phyloP scores from a whole-genome alignment of 2,888 invertebrate species.

The Acronicta leporina region DNA sequence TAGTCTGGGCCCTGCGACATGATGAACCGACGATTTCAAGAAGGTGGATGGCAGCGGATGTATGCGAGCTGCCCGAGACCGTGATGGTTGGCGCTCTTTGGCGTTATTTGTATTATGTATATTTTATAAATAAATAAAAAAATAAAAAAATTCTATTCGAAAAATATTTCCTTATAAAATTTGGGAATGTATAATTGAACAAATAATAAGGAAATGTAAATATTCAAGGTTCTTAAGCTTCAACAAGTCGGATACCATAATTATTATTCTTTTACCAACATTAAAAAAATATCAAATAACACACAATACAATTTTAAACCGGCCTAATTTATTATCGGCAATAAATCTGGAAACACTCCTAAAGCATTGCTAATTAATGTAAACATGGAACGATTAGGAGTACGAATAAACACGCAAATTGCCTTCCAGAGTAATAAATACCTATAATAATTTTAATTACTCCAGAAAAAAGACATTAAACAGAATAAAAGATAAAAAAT shows the following conservation, averaged over 20 bases:
- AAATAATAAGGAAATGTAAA: too few relatives aligned
- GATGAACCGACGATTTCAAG: too few relatives aligned
- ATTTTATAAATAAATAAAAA: too few relatives aligned
- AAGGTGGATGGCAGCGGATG: too few relatives aligned
- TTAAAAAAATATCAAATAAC: slow-evolving; percentile 46
- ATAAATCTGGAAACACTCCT: slow-evolving; percentile 84
- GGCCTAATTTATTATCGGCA: slow-evolving; percentile 81
- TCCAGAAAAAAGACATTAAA: slow-evolving; percentile 83
- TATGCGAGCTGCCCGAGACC: too few relatives aligned
- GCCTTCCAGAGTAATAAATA: slow-evolving; percentile 84
- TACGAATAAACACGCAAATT: slow-evolving; percentile 84
- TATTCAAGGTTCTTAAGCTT: too few relatives aligned
- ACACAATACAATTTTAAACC: slow-evolving; percentile 63
- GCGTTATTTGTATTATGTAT: too few relatives aligned
- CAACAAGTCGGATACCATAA: neutral
- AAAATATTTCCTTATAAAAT: too few relatives aligned
- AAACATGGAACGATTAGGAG: slow-evolving; percentile 87
- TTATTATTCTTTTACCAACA: neutral
- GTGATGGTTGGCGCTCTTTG: too few relatives aligned
- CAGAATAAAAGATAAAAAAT: slow-evolving; percentile 82
- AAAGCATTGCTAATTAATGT: slow-evolving; percentile 89
- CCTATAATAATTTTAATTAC: slow-evolving; percentile 89
- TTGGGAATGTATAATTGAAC: too few relatives aligned
- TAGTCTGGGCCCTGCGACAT: too few relatives aligned
- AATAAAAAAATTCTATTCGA: too few relatives aligned